Conservation (phyloP, 2,113 vertebrate species). For the Galbula dea region DNA sequence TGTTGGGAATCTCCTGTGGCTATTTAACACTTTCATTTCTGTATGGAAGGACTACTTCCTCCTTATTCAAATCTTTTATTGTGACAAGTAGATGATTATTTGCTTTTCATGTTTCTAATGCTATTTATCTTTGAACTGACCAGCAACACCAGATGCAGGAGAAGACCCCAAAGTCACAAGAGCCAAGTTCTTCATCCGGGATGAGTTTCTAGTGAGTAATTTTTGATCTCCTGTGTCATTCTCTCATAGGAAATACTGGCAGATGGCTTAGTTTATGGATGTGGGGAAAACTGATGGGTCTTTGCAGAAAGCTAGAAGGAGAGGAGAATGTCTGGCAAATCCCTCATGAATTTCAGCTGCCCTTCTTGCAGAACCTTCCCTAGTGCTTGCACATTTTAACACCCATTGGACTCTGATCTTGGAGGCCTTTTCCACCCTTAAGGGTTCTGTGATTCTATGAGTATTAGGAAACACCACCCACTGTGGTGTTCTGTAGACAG, state of each 20-base stretch:
- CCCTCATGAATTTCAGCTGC: background rate
- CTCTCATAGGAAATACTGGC: constrained; percentile 5
- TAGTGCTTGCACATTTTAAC: background rate
- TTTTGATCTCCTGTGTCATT: background rate
- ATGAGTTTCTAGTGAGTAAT: constrained; percentile 92
- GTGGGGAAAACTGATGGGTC: background rate
- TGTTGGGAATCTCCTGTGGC: background rate
- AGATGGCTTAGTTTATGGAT: constrained; percentile 8
- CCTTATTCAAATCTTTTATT: background rate
- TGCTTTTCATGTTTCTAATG: background rate
- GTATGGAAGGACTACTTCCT: background rate
- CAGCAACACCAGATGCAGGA: constrained; percentile 93
- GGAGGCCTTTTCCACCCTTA: no score
- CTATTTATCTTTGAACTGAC: constrained; percentile 42
- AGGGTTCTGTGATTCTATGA: no score
- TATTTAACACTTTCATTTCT: background rate
- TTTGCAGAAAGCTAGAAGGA: background rate
- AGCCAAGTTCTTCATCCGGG: constrained; percentile 98
- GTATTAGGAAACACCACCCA: background rate
- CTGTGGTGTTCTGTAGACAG: background rate
- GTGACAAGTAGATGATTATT: background rate
- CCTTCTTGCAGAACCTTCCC: background rate
- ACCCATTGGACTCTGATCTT: background rate
- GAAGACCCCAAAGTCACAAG: constrained; percentile 97
- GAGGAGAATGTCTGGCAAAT: background rate